Evolutionary conservation across 2,888 invertebrate genomes (phyloP), one percentile per base, ranked within the genome.

Genomic region (Hypomecis punctinalis): DNA sequence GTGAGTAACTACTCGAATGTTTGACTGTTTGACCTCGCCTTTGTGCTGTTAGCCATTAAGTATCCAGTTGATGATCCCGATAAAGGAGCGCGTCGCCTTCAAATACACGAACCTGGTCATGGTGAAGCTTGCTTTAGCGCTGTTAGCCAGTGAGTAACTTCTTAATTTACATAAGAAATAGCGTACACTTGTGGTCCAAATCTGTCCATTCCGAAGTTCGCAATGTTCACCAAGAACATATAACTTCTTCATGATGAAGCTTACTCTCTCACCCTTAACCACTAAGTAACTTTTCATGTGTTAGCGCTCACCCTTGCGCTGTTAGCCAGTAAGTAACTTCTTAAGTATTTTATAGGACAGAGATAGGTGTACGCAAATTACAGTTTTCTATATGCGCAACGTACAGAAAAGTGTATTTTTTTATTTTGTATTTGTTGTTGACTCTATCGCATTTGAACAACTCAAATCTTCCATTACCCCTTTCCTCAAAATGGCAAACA

Each of bases 41-140:
- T 6, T 45, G 11, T 45, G 45, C 7, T 13, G 11, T 45, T 13
- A 13, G 45, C 45, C 23, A 23, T 1, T 23, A 23, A 23, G 23
- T 1, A n/a, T n/a, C n/a, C n/a, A n/a, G n/a, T n/a, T 97, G 70
- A 97, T 97, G 97, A 95, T 97, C 79, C 96, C 96, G 58, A 97
- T 97, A 55, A 96, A 96, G 82, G 97, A 97, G 84, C 95, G 95
- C 79, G 96, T 97, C 68, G 95, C 96, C 69, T 92, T 97, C 91
- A 95, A 96, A 78, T 97, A 97, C 89, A 95, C 96, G 69, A 93
- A 95, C 70, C 95, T 96, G 57, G 95, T 97, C 67, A 95, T 97
- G 88, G 90, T 95, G 79, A 98, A 98, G 92, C 94, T 97, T 71
- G 95, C 96, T 59, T 90, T 97, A 71, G 95, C 96, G 47, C 93